Percentiles rank a stretch among this genome's conserved stretches.
Evolutionary conservation across 1,140 invertebrate genomes (phyloP).

Genomic region (Fopius arisanus): DNA sequence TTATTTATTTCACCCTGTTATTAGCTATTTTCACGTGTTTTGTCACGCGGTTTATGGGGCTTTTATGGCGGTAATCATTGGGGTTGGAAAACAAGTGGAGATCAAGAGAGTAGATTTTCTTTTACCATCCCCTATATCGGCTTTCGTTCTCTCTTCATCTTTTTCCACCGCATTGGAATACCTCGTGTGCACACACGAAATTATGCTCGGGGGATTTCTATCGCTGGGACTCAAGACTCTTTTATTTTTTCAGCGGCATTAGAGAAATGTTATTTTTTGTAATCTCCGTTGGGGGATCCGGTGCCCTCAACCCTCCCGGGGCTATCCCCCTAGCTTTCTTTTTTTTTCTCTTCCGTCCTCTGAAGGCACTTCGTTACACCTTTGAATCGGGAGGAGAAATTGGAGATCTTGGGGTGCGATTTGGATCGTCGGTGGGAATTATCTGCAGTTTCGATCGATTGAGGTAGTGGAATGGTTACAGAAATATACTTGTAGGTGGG

Average conservation of each 20-base stretch:
- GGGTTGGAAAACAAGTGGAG: not conserved
- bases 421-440: constrained; percentile 1
- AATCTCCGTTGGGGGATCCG: not conserved
- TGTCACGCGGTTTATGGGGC: not conserved
- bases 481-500: not conserved
- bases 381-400: not conserved
- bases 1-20: not conserved
- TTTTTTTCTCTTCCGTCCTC: not conserved
- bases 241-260: not conserved
- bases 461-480: not conserved
- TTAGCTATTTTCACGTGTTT: not conserved
- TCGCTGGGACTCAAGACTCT: not conserved
- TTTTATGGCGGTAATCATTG: not conserved
- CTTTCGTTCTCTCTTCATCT: not conserved
- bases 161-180: not conserved
- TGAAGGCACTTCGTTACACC: not conserved
- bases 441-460: constrained; percentile 10
- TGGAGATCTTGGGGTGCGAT: not conserved
- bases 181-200: not conserved
- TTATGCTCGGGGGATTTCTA: not conserved
- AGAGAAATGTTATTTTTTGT: not conserved
- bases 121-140: not conserved
- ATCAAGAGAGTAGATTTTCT: not conserved
- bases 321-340: too few relatives aligned
- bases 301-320: not conserved